Evolutionary conservation across 2,888 invertebrate species (phyloP).

Genomic region (Ichneumoninae sp.): DNA sequence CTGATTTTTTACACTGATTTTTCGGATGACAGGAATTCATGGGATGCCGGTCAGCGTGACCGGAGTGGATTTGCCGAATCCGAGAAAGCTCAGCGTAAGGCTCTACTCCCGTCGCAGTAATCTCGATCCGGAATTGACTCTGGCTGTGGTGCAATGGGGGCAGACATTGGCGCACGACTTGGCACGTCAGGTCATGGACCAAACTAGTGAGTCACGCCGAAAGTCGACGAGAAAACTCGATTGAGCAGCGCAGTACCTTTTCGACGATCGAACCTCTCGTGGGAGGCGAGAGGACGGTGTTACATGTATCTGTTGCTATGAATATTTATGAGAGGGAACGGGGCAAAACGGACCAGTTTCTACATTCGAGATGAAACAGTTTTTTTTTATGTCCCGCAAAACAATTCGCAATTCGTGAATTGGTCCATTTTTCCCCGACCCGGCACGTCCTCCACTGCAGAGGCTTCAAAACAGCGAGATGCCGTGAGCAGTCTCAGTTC

Average conservation of each 20-base stretch:
- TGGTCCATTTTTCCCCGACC: neutral
- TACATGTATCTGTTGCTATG: neutral
- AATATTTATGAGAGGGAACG: slow-evolving; percentile 6
- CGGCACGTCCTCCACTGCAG: neutral
- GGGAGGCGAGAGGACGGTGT: neutral
- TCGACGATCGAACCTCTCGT: neutral
- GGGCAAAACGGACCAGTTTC: neutral
- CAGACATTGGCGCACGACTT: slow-evolving; percentile 87
- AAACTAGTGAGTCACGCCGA: slow-evolving; percentile 82
- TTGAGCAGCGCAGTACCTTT: neutral
- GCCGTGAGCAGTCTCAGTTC: neutral
- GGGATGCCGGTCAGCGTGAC: slow-evolving; percentile 79
- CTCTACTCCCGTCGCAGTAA: slow-evolving; percentile 79
- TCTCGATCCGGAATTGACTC: slow-evolving; percentile 79
- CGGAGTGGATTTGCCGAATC: slow-evolving; percentile 80
- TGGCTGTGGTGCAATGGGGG: slow-evolving; percentile 86
- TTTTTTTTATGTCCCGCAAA: neutral
- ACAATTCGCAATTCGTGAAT: neutral
- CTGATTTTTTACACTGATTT: neutral
- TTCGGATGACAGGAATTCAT: slow-evolving; percentile 76
- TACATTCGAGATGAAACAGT: neutral
- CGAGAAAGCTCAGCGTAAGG: slow-evolving; percentile 79
- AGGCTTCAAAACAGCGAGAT: neutral
- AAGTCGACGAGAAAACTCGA: neutral
- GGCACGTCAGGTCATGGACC: slow-evolving; percentile 83